phyloP scores from a whole-genome alignment of 2,888 invertebrate species.

The Microctonus hyperodae region DNA sequence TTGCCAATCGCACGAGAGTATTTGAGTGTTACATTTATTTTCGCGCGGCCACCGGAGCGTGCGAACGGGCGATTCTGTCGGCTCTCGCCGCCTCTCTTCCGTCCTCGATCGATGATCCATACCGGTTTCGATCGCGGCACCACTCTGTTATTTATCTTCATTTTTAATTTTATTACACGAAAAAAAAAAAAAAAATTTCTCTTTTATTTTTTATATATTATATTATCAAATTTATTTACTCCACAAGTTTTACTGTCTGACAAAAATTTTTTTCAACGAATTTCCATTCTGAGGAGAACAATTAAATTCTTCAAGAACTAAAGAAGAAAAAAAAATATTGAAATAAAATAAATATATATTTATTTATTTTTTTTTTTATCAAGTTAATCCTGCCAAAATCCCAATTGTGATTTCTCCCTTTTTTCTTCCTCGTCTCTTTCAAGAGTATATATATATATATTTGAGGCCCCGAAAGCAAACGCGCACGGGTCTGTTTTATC shows the following conservation, averaged over 20 bases:
- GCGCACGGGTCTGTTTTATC: conserved; percentile 18
- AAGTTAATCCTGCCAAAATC: not conserved
- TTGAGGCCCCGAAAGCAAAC: not conserved
- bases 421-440: not conserved
- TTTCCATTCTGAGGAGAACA: too few relatives aligned
- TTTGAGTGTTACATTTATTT: conserved; percentile 33
- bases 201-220: conserved; percentile 3
- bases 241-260: not conserved
- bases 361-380: too few relatives aligned
- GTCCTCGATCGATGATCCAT: conserved; percentile 33
- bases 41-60: conserved; percentile 35
- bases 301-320: too few relatives aligned
- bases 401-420: not conserved
- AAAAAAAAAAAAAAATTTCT: not conserved
- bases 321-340: too few relatives aligned
- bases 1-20: conserved; percentile 22
- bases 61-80: conserved; percentile 32
- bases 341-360: too few relatives aligned
- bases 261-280: not conserved
- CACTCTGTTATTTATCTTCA: conserved; percentile 9
- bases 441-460: not conserved
- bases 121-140: conserved; percentile 28
- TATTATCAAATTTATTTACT: not conserved
- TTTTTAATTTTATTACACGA: conserved; percentile 15
- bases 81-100: conserved; percentile 29